Evolutionary conservation across 2,888 invertebrate species (phyloP).

Genomic region (Eilema caniola): DNA sequence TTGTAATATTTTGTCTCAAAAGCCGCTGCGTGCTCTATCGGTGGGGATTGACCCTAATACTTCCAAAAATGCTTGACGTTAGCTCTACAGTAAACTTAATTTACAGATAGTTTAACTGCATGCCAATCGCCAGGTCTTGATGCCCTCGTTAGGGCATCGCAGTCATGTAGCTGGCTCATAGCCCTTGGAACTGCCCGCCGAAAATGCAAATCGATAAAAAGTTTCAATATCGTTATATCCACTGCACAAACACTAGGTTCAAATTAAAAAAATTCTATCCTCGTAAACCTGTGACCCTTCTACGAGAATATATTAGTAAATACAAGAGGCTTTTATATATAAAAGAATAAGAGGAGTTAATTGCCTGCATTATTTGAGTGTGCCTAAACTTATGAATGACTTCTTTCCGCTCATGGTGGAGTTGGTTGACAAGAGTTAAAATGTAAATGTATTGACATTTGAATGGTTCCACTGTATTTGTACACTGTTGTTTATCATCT

Average conservation of each 20-base stretch:
- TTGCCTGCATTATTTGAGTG: background rate
- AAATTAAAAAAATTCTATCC: background rate
- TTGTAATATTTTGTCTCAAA: too few relatives aligned
- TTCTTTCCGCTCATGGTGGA: background rate
- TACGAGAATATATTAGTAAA: background rate
- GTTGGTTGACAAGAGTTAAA: background rate
- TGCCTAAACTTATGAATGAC: constrained; percentile 5
- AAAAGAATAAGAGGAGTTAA: background rate
- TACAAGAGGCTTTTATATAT: background rate
- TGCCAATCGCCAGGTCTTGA: too few relatives aligned
- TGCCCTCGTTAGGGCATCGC: background rate
- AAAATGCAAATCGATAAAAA: background rate
- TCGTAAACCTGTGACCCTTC: background rate
- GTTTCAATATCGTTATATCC: background rate
- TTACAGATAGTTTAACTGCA: background rate
- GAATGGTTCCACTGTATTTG: constrained; percentile 28
- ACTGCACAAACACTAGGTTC: constrained; percentile 1
- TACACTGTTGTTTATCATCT: constrained; percentile 41
- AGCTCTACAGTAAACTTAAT: background rate
- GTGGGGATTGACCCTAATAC: too few relatives aligned
- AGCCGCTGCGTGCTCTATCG: too few relatives aligned
- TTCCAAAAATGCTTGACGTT: background rate
- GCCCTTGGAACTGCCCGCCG: background rate
- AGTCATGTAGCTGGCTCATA: background rate
- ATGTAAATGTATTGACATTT: constrained; percentile 7